Evolutionary conservation across 2,113 vertebrate genomes (phyloP).

Genomic region (Chitala chitala): DNA sequence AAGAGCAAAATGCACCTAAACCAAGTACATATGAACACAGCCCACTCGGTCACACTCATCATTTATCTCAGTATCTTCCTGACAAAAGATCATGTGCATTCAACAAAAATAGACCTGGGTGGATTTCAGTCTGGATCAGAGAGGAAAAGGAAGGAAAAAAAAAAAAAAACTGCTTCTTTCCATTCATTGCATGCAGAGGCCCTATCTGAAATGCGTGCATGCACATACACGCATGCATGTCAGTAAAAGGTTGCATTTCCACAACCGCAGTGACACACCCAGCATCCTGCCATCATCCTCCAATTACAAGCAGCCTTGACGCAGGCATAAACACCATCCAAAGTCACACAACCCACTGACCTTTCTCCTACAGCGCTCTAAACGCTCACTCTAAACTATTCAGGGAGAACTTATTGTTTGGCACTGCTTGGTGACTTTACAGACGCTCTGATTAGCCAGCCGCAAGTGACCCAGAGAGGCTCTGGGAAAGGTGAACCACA

Average conservation of each 20-base stretch:
- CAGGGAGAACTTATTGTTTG: background rate
- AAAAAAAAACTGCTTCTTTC: background rate
- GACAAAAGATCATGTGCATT: background rate
- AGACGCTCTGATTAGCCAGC: background rate
- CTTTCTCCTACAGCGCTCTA: background rate
- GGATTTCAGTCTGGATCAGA: too few species aligned
- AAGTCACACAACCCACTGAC: background rate
- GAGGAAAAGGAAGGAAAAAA: background rate
- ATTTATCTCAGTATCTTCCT: background rate
- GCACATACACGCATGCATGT: background rate
- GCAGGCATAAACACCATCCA: background rate
- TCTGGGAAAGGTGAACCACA: background rate
- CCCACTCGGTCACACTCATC: background rate
- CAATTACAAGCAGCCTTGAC: background rate
- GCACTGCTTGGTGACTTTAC: background rate
- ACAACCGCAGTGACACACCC: background rate
- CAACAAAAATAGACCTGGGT: background rate
- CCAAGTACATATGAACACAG: background rate
- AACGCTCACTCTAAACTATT: conserved; percentile 7
- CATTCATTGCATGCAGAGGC: background rate
- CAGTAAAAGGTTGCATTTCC: background rate
- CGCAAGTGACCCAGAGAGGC: background rate
- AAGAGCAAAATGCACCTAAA: background rate
- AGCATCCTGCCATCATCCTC: background rate
- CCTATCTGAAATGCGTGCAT: background rate